phyloP scores from a whole-genome alignment of 2,888 invertebrate genomes.

The Drosophila buzzatii region DNA sequence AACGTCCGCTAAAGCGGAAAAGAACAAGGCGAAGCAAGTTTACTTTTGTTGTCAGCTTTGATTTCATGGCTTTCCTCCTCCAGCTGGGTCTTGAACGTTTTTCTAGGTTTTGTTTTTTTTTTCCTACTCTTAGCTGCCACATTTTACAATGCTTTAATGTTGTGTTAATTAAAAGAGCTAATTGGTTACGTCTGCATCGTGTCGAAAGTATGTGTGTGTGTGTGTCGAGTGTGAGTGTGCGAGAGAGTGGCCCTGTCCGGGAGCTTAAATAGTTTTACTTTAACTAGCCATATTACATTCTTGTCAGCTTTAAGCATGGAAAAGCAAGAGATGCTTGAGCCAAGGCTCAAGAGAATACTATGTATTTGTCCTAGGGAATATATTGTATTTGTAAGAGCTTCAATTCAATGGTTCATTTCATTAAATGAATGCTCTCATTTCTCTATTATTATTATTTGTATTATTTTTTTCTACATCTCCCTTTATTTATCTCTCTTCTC shows the following conservation, averaged over 20 bases:
- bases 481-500: background rate
- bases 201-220: conserved; percentile 1
- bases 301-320: background rate
- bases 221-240: background rate
- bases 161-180: conserved; percentile 71
- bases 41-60: conserved; percentile 69
- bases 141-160: conserved; percentile 54
- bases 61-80: conserved; percentile 51
- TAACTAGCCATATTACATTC: background rate
- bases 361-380: background rate
- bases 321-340: background rate
- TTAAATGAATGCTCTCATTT: background rate
- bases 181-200: conserved; percentile 44
- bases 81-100: conserved; percentile 8
- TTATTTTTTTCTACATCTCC: background rate
- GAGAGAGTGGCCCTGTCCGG: background rate
- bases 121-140: conserved; percentile 30
- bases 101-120: background rate
- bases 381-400: background rate
- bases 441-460: background rate
- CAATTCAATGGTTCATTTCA: too few relatives aligned
- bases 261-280: conserved; percentile 15
- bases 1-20: background rate
- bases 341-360: background rate
- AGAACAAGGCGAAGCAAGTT: conserved; percentile 30